A percentile compares a stretch with the other conserved stretches of the same genome.
These are phyloP conservation scores for Taenaris catops DNA, from an alignment of 2,888 invertebrate genomes.

Conservation along the genomic window DNA sequence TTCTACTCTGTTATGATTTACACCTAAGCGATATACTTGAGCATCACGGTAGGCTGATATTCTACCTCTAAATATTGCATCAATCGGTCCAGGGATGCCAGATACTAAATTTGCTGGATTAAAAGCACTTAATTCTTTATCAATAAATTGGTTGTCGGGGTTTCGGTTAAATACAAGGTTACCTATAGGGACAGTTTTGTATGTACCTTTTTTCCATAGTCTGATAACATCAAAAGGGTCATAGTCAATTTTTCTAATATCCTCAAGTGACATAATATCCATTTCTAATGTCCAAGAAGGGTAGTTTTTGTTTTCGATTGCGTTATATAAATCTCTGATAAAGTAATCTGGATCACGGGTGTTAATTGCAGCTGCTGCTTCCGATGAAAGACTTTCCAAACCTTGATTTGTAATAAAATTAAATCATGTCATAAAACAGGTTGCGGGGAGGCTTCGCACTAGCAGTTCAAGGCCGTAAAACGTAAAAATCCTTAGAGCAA, in stretches of 20 bases:
- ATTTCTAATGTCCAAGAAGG: conserved; percentile 54
- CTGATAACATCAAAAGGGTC: conserved; percentile 51
- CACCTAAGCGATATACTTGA: conserved; percentile 27
- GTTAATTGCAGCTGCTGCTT: conserved; percentile 81
- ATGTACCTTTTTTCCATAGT: conserved; percentile 53
- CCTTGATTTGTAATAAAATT: conserved; percentile 94
- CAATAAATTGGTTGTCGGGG: conserved; percentile 42
- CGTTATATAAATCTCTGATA: conserved; percentile 91
- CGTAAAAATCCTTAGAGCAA: too few species aligned
- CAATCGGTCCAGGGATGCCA: conserved; percentile 52
- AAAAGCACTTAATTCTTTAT: conserved; percentile 41
- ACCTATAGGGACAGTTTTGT: conserved; percentile 44
- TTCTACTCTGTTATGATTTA: background rate
- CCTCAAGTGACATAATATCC: conserved; percentile 40
- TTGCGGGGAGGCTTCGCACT: too few species aligned
- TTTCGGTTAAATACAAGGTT: conserved; percentile 39
- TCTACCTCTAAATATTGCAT: conserved; percentile 43
- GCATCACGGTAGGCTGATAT: conserved; percentile 43
- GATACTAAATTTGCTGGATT: conserved; percentile 55
- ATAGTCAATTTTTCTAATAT: conserved; percentile 38
- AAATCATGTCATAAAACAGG: too few species aligned
- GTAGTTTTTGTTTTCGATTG: conserved; percentile 83
- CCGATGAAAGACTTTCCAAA: conserved; percentile 84
- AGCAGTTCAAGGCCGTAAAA: too few species aligned
- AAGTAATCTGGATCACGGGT: conserved; percentile 90